Conservation (phyloP, 2,797 vertebrate species). For the Meriones psammophilus region DNA sequence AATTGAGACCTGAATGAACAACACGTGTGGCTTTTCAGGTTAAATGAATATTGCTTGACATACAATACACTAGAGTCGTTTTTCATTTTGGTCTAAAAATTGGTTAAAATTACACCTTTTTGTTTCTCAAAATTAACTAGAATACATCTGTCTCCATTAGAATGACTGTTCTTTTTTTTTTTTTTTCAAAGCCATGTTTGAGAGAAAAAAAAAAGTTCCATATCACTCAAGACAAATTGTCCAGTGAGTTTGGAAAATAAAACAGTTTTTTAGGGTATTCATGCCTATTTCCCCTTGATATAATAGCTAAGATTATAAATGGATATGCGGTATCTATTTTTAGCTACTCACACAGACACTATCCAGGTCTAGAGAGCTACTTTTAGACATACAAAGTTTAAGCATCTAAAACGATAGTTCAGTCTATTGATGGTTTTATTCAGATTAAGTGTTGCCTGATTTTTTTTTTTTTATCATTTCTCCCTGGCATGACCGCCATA, state of each 20-base stretch:
- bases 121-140: constrained; percentile 78
- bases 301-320: constrained; percentile 40
- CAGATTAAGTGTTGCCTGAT: not conserved
- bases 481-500: too few relatives aligned
- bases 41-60: constrained; percentile 83
- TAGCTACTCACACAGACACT: constrained; percentile 17
- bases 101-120: constrained; percentile 80
- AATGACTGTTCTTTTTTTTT: constrained; percentile 44
- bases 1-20: constrained; percentile 80
- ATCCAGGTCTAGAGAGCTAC: not conserved
- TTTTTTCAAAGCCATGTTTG: constrained; percentile 38
- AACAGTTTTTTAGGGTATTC: not conserved
- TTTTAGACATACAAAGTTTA: not conserved
- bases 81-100: constrained; percentile 78
- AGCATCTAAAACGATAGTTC: constrained; percentile 25
- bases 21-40: constrained; percentile 79
- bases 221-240: constrained; percentile 57
- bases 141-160: constrained; percentile 76
- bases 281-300: not conserved
- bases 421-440: constrained; percentile 17
- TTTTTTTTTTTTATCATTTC: too few relatives aligned
- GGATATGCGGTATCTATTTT: constrained; percentile 42
- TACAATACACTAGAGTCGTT: constrained; percentile 74
- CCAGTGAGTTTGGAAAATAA: constrained; percentile 22
- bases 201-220: constrained; percentile 36